These are phyloP conservation scores for Ciconia nigra DNA, from an alignment of 2,797 vertebrate species.

Conservation along the genomic window DNA sequence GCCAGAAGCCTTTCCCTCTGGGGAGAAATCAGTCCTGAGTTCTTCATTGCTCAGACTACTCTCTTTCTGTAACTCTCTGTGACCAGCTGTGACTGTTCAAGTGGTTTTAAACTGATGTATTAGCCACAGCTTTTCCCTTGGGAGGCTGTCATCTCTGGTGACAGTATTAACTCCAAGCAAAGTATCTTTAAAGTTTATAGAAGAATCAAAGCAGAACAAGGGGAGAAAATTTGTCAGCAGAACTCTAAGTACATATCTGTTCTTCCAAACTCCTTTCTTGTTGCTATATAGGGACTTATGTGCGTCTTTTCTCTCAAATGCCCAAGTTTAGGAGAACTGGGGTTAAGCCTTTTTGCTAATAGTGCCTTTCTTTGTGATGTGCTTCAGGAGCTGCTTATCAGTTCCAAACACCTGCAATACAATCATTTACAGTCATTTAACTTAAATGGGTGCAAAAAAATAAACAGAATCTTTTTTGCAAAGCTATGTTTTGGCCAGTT, in stretches of 20 bases:
- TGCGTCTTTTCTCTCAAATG: background rate
- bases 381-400: background rate
- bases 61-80: background rate
- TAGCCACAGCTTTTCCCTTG: background rate
- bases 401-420: background rate
- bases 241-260: background rate
- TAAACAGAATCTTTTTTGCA: background rate
- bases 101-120: background rate
- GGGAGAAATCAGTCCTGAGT: background rate
- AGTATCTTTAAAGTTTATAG: background rate
- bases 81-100: background rate
- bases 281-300: fast-evolving
- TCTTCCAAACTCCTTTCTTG: background rate
- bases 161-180: background rate
- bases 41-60: background rate
- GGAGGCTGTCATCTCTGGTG: background rate
- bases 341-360: background rate
- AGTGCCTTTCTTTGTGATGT: background rate
- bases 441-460: background rate
- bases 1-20: background rate
- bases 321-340: background rate
- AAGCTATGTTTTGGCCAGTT: background rate
- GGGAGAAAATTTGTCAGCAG: background rate
- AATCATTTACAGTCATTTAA: background rate
- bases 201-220: background rate